These are phyloP conservation scores for Neodiprion pinetum DNA, from an alignment of 1,140 invertebrate genomes.

Conservation along the genomic window DNA sequence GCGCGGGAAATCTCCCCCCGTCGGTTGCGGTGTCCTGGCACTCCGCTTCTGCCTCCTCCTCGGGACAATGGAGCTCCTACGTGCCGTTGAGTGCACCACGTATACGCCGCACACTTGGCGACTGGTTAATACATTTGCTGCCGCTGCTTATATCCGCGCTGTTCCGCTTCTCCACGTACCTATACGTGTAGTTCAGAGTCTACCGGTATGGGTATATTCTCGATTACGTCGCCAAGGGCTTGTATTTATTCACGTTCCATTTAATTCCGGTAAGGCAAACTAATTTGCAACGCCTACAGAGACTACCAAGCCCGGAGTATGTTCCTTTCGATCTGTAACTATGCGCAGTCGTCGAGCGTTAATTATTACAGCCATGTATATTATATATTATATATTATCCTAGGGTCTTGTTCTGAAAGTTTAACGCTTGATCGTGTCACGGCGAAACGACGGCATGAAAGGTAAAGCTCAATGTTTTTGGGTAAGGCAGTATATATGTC, in stretches of 20 bases:
- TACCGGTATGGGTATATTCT: background rate
- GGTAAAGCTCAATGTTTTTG: too few species aligned
- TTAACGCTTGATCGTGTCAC: too few species aligned
- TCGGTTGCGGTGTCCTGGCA: conserved; percentile 26
- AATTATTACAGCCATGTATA: too few species aligned
- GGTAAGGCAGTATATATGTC: too few species aligned
- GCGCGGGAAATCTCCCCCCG: conserved; percentile 41
- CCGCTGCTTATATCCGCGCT: too few species aligned
- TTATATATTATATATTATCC: too few species aligned
- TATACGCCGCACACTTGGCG: conserved; percentile 6
- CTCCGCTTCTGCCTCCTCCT: conserved; percentile 31
- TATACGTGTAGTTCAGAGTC: background rate
- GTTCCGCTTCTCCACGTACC: too few species aligned
- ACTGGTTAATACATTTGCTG: background rate
- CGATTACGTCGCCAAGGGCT: conserved; percentile 6
- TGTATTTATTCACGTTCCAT: conserved; percentile 3
- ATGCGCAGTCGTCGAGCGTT: too few species aligned
- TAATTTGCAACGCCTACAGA: background rate
- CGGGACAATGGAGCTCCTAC: conserved; percentile 34
- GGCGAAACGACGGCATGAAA: too few species aligned
- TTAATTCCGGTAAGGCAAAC: background rate
- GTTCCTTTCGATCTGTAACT: too few species aligned
- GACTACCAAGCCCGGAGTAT: too few species aligned
- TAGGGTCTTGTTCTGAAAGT: too few species aligned
- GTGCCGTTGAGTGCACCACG: conserved; percentile 35